phyloP scores from a whole-genome alignment of 1,140 invertebrate genomes.

The Caenorhabditis remanei region DNA sequence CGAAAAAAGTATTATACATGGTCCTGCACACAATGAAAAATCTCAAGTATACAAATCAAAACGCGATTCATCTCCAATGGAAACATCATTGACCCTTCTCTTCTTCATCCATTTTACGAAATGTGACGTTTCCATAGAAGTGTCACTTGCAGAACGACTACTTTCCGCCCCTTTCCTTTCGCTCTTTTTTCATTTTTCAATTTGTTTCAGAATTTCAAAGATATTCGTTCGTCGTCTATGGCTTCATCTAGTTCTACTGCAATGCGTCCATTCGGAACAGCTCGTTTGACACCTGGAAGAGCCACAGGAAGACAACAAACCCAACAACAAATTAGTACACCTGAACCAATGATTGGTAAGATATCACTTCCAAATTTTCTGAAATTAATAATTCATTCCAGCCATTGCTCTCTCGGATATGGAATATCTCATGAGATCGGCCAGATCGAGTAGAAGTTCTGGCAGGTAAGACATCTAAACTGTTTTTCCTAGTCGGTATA shows the following conservation, averaged over 20 bases:
- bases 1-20: too few species aligned
- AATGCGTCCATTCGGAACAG: slow-evolving; percentile 33
- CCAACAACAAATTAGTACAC: slow-evolving; percentile 29
- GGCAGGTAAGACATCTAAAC: background rate
- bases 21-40: background rate
- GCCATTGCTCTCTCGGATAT: slow-evolving; percentile 36
- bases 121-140: slow-evolving; percentile 50
- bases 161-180: background rate
- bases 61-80: slow-evolving; percentile 1
- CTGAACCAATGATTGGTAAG: slow-evolving; percentile 45
- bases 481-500: background rate
- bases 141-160: slow-evolving; percentile 8
- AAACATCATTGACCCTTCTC: slow-evolving; percentile 25
- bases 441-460: slow-evolving; percentile 33
- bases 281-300: slow-evolving; percentile 36
- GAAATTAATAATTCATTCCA: background rate
- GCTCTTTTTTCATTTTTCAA: background rate
- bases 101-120: background rate
- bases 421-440: slow-evolving; percentile 38
- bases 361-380: background rate
- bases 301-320: slow-evolving; percentile 23
- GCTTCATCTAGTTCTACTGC: slow-evolving; percentile 36
- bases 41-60: background rate
- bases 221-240: slow-evolving; percentile 32
- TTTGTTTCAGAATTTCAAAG: slow-evolving; percentile 53